A percentile compares a stretch with the other conserved stretches of the same genome.
Conservation (phyloP, 2,888 invertebrate species). For the Orgyia antiqua region DNA sequence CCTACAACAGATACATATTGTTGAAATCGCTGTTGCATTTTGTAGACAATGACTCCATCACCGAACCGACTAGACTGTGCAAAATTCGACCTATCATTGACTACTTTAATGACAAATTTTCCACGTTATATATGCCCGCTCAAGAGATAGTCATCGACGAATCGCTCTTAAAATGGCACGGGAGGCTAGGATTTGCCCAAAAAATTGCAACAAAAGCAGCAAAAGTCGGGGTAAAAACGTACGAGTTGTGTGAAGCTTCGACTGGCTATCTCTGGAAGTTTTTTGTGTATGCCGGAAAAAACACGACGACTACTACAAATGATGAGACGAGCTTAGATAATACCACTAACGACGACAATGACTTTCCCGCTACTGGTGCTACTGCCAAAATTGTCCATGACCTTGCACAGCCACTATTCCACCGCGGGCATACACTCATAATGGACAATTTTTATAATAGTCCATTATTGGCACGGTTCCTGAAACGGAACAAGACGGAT, state of each 20-base stretch:
- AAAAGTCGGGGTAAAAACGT: conserved; percentile 20
- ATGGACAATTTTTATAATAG: too few relatives aligned
- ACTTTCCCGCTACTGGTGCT: neutral
- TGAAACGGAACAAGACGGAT: too few relatives aligned
- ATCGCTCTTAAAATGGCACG: conserved; percentile 24
- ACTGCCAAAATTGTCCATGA: conserved; percentile 1
- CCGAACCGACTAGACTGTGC: conserved; percentile 7
- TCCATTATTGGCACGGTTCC: too few relatives aligned
- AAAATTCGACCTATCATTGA: conserved; percentile 15
- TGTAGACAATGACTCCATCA: conserved; percentile 12
- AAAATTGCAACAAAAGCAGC: conserved; percentile 19
- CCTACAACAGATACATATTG: conserved; percentile 19
- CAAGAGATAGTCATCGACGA: conserved; percentile 28
- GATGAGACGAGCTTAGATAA: neutral
- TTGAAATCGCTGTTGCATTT: conserved; percentile 22
- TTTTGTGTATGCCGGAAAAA: too few relatives aligned
- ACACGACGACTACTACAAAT: conserved; percentile 2
- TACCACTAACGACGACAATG: neutral
- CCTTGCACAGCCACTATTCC: too few relatives aligned
- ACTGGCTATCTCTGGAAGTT: conserved; percentile 27
- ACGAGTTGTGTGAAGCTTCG: conserved; percentile 24
- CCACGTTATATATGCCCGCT: conserved; percentile 14
- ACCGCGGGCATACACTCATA: conserved; percentile 13
- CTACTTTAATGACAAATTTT: too few relatives aligned
- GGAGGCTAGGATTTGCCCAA: conserved; percentile 18